Percentiles rank a stretch among this genome's conserved stretches.
Evolutionary conservation across 2,888 invertebrate species (phyloP).

Genomic region (Lithophane socia): DNA sequence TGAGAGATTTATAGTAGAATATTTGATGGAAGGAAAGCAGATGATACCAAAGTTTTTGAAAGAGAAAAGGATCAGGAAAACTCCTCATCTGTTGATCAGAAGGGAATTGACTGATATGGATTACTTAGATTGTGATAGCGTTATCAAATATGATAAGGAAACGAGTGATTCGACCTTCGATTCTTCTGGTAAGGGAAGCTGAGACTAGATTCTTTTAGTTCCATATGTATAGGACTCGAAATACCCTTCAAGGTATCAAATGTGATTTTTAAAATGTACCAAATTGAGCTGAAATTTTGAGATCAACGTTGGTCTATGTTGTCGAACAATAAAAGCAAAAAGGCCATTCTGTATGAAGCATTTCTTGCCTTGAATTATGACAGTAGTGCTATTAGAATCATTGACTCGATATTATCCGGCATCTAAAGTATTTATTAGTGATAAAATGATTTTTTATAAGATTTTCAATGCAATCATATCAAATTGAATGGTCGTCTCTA

Average conservation of each 20-base stretch:
- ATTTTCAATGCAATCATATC: conserved; percentile 13
- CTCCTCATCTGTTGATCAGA: conserved; percentile 83
- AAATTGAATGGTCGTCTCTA: neutral
- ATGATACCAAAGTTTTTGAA: conserved; percentile 83
- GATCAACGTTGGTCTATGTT: neutral
- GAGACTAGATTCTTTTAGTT: conserved; percentile 44
- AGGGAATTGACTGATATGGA: conserved; percentile 82
- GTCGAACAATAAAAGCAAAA: neutral
- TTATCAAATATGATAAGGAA: conserved; percentile 77
- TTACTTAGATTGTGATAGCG: conserved; percentile 81
- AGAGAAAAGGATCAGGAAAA: conserved; percentile 81
- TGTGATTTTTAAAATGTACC: conserved; percentile 31
- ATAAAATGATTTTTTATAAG: neutral
- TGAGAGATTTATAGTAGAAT: conserved; percentile 84
- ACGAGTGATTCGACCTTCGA: conserved; percentile 67
- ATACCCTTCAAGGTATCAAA: conserved; percentile 1
- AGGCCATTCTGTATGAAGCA: neutral
- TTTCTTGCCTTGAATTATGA: conserved; percentile 30
- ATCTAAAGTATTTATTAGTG: neutral
- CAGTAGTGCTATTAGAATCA: conserved; percentile 7
- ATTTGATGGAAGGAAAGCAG: conserved; percentile 82
- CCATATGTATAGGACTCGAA: conserved; percentile 16
- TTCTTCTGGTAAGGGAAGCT: conserved; percentile 68
- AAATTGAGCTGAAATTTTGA: conserved; percentile 8
- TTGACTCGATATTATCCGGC: neutral